A percentile compares a stretch with the other conserved stretches of the same genome.
These are phyloP conservation scores for Thunnus maccoyii DNA, from an alignment of 2,113 vertebrate genomes.

Conservation along the genomic window DNA sequence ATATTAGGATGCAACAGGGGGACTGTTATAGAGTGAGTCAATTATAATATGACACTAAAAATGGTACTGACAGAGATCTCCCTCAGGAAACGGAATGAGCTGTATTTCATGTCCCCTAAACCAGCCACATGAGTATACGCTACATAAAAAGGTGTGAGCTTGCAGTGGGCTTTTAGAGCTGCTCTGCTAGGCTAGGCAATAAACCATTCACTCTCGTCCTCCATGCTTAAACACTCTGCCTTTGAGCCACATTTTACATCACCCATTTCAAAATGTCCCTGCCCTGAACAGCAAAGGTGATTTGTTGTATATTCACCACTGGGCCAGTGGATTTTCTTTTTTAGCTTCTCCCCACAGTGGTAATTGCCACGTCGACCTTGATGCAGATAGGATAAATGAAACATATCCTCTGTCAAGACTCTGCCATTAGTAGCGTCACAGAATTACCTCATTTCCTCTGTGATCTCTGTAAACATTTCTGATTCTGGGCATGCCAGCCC, in stretches of 20 bases:
- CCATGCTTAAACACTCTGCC: conserved; percentile 66
- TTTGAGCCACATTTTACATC: conserved; percentile 72
- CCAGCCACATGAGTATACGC: conserved; percentile 45
- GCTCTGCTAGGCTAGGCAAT: conserved; percentile 60
- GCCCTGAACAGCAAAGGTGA: conserved; percentile 72
- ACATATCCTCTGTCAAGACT: conserved; percentile 76
- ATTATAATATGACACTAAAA: conserved; percentile 40
- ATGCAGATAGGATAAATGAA: conserved; percentile 80
- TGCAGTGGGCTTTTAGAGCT: conserved; percentile 63
- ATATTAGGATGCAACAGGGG: conserved; percentile 28
- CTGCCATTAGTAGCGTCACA: conserved; percentile 67
- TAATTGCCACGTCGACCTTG: conserved; percentile 80
- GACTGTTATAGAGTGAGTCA: conserved; percentile 37
- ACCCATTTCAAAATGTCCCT: conserved; percentile 68
- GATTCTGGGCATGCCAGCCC: conserved; percentile 58
- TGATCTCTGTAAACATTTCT: conserved; percentile 74
- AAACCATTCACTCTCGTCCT: conserved; percentile 61
- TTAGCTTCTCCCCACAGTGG: conserved; percentile 55
- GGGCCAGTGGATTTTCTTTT: conserved; percentile 65
- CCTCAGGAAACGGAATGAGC: conserved; percentile 41
- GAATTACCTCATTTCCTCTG: conserved; percentile 75
- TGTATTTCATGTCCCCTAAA: conserved; percentile 48
- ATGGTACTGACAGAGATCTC: conserved; percentile 10
- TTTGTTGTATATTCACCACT: conserved; percentile 76
- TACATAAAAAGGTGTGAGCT: conserved; percentile 61